phyloP scores from a whole-genome alignment of 1,140 invertebrate species.

The Sycophila sp. region DNA sequence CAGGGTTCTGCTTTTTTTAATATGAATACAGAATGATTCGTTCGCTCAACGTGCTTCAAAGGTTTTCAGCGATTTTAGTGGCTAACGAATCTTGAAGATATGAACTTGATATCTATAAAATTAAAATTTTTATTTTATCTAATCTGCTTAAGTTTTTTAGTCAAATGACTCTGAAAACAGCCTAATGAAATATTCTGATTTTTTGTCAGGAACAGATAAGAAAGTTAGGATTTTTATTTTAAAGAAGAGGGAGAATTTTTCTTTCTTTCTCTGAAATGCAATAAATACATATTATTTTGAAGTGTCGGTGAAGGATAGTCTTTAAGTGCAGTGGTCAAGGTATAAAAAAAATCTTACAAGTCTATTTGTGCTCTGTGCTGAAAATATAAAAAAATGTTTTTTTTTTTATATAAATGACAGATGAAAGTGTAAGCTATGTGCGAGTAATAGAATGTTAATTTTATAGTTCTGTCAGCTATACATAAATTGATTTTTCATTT shows the following conservation, averaged over 20 bases:
- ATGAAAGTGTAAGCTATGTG: not conserved
- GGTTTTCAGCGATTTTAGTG: not conserved
- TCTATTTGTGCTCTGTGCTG: slow-evolving; percentile 5
- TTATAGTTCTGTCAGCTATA: not conserved
- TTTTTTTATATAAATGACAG: slow-evolving; percentile 5
- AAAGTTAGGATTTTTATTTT: not conserved
- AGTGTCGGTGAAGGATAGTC: slow-evolving; percentile 25
- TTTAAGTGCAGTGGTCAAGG: slow-evolving; percentile 11
- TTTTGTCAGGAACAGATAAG: not conserved
- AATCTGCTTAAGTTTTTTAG: slow-evolving; percentile 5
- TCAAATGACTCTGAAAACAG: slow-evolving; percentile 10
- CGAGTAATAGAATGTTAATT: not conserved
- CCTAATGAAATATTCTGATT: slow-evolving; percentile 22
- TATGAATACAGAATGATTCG: not conserved
- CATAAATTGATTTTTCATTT: not conserved
- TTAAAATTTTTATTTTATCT: too few relatives aligned
- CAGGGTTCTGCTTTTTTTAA: slow-evolving; percentile 23
- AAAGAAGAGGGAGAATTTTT: not conserved
- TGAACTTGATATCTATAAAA: not conserved
- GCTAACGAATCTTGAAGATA: not conserved
- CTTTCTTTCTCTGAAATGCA: slow-evolving; percentile 2
- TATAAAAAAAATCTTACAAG: not conserved
- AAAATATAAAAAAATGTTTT: not conserved
- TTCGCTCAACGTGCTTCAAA: not conserved
- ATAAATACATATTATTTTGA: slow-evolving; percentile 21